Conservation (phyloP, 1,140 invertebrate genomes). For the Drosophila prosaltans region DNA sequence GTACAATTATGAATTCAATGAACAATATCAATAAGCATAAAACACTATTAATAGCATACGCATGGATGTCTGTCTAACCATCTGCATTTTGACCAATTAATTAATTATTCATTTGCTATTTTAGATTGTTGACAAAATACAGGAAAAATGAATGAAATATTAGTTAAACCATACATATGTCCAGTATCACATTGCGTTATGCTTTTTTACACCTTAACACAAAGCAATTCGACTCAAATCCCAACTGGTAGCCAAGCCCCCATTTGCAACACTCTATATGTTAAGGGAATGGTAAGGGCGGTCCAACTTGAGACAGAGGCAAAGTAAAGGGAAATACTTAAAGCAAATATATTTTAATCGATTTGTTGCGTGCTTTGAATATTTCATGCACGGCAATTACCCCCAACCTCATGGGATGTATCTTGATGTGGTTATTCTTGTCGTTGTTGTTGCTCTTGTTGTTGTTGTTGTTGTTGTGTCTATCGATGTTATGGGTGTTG, state of each 20-base stretch:
- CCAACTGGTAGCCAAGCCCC: conserved; percentile 24
- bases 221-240: not conserved
- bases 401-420: conserved; percentile 26
- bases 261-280: conserved; percentile 14
- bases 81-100: not conserved
- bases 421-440: conserved; percentile 16
- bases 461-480: conserved; percentile 21
- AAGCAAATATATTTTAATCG: conserved; percentile 70
- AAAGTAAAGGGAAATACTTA: conserved; percentile 33
- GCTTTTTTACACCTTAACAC: not conserved
- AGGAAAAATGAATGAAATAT: not conserved
- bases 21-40: conserved; percentile 11
- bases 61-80: not conserved
- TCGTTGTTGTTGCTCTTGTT: conserved; percentile 17
- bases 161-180: conserved; percentile 47
- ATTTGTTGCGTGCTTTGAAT: conserved; percentile 76
- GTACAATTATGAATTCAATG: not conserved
- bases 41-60: conserved; percentile 1
- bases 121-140: not conserved
- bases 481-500: conserved; percentile 16
- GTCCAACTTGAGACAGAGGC: not conserved
- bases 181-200: conserved; percentile 13
- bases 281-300: not conserved
- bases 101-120: conserved; percentile 9
- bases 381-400: conserved; percentile 58